A percentile compares a stretch with the other conserved stretches of the same genome.
phyloP scores from a whole-genome alignment of 2,797 vertebrate genomes.

The Vespertilio murinus region DNA sequence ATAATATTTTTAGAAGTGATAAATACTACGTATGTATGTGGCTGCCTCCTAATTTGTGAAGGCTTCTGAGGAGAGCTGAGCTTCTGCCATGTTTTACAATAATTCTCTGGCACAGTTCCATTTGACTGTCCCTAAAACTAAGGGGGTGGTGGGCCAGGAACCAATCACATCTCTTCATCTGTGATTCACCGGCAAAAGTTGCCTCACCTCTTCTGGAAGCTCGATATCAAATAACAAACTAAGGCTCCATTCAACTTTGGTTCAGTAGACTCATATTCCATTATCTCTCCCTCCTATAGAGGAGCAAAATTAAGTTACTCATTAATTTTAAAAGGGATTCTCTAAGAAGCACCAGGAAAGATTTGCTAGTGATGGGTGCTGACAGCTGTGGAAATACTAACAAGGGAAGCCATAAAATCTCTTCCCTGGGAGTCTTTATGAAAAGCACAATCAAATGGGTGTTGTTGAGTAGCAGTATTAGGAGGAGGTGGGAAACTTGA shows the following conservation, averaged over 20 bases:
- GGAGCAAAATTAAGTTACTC: constrained; percentile 59
- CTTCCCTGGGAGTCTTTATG: constrained; percentile 46
- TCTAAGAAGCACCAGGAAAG: constrained; percentile 61
- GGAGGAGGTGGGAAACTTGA: background rate
- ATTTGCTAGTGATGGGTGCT: constrained; percentile 60
- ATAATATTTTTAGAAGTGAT: background rate
- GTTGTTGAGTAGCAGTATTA: constrained; percentile 36
- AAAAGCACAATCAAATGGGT: constrained; percentile 53
- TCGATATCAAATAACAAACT: background rate
- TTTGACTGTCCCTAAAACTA: constrained; percentile 1
- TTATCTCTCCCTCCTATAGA: constrained; percentile 60
- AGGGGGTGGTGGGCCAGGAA: background rate
- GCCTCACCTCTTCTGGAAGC: constrained; percentile 9
- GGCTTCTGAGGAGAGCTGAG: background rate
- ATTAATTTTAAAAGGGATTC: constrained; percentile 70
- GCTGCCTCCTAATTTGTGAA: background rate
- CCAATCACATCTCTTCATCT: background rate
- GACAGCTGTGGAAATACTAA: constrained; percentile 59
- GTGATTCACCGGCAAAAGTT: constrained; percentile 52
- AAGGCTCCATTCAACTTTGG: constrained; percentile 31
- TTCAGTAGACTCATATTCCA: background rate
- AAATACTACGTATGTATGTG: background rate
- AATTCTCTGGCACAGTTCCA: background rate
- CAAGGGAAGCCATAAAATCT: constrained; percentile 52
- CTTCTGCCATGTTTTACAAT: constrained; percentile 1